Evolutionary conservation across 2,113 vertebrate species (phyloP).

Genomic region (Himantopus leucocephalus): DNA sequence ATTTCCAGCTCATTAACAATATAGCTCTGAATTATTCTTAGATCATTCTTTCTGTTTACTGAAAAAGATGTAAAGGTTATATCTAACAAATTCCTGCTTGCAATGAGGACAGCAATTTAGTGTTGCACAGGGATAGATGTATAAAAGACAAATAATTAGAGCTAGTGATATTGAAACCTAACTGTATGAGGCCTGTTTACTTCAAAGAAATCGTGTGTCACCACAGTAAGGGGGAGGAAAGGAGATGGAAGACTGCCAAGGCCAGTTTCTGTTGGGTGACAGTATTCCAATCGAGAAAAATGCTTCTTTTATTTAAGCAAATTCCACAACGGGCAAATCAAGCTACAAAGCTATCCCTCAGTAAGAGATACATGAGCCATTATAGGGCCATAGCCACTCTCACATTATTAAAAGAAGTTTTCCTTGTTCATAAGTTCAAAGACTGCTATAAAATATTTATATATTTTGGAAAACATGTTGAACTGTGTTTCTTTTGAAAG

Average conservation of each 20-base stretch:
- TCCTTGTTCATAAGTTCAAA: neutral
- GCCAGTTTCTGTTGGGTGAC: neutral
- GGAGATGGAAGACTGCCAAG: neutral
- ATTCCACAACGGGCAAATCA: neutral
- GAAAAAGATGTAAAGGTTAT: neutral
- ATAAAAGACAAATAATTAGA: conserved; percentile 29
- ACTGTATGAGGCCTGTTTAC: neutral
- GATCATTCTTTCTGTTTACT: neutral
- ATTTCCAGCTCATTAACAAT: neutral
- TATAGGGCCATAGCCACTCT: neutral
- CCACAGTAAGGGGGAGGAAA: neutral
- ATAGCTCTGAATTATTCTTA: neutral
- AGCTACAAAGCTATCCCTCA: neutral
- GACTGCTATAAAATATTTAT: neutral
- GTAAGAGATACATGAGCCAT: neutral
- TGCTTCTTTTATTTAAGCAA: neutral
- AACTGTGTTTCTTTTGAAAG: neutral
- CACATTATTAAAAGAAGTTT: neutral
- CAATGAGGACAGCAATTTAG: neutral
- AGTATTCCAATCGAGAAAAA: neutral
- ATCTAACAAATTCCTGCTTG: neutral
- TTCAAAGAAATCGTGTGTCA: conserved; percentile 8
- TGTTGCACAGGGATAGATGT: neutral
- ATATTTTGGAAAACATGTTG: neutral
- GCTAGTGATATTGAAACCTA: neutral